Conservation (phyloP, 2,113 vertebrate species). For the Speoplatyrhinus poulsoni region DNA sequence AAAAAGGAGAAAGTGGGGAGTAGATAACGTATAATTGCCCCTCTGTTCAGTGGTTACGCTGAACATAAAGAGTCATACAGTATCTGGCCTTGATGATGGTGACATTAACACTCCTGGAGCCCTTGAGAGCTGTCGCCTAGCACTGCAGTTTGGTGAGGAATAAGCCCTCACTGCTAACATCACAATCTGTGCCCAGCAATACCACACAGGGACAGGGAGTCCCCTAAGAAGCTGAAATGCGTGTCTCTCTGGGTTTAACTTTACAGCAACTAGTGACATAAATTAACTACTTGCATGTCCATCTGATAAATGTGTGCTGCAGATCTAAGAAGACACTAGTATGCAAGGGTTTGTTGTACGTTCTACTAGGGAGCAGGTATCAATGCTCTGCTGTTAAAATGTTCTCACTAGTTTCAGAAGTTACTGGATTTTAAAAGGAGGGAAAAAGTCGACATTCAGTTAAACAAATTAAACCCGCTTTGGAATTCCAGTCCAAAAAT, state of each 20-base stretch:
- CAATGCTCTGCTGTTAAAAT: too few relatives aligned
- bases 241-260: background rate
- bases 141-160: conserved; percentile 49
- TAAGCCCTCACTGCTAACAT: conserved; percentile 3
- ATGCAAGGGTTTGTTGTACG: conserved; percentile 19
- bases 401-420: too few relatives aligned
- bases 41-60: conserved; percentile 7
- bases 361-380: too few relatives aligned
- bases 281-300: conserved; percentile 26
- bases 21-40: background rate
- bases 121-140: conserved; percentile 30
- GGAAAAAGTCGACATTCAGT: conserved; percentile 23
- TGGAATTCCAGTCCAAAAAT: conserved; percentile 17
- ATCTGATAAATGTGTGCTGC: conserved; percentile 37
- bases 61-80: background rate
- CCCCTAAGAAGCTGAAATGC: background rate
- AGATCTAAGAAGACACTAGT: conserved; percentile 12
- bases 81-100: conserved; percentile 44
- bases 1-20: background rate
- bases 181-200: background rate
- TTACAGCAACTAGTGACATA: too few relatives aligned
- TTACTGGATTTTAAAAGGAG: background rate
- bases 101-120: conserved; percentile 43
- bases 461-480: conserved; percentile 21
- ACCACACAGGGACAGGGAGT: conserved; percentile 8